These are phyloP conservation scores for Euleptes europaea DNA, from an alignment of 2,113 vertebrate genomes.

Conservation along the genomic window DNA sequence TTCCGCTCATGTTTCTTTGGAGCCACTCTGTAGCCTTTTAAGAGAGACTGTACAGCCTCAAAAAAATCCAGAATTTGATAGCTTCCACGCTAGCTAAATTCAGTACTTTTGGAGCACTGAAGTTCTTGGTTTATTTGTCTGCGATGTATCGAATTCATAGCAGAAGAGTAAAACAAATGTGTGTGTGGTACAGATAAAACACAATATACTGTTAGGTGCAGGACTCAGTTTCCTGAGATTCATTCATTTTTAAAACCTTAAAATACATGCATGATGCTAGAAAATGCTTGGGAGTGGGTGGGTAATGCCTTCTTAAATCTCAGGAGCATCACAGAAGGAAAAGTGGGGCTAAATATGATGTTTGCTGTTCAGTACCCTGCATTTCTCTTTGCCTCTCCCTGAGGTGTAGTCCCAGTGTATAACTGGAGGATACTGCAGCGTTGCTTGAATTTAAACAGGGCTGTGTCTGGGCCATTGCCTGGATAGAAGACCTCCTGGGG, in stretches of 20 bases:
- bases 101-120: neutral
- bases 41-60: neutral
- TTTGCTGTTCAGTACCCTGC: neutral
- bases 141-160: neutral
- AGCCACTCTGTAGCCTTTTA: neutral
- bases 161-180: neutral
- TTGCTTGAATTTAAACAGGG: no score
- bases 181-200: neutral
- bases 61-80: neutral
- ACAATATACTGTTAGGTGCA: neutral
- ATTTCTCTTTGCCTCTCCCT: neutral
- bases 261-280: neutral
- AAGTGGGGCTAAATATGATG: neutral
- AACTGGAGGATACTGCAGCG: no score
- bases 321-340: neutral
- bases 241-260: neutral
- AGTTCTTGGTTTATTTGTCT: neutral
- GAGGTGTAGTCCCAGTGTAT: no score
- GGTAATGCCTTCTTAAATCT: neutral
- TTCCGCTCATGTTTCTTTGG: no score
- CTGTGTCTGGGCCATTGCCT: no score
- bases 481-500: no score
- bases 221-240: neutral
- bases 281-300: neutral
- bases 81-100: neutral